These are phyloP conservation scores for Caenorhabditis sp. DNA, from an alignment of 2,888 invertebrate genomes.

Conservation along the genomic window DNA sequence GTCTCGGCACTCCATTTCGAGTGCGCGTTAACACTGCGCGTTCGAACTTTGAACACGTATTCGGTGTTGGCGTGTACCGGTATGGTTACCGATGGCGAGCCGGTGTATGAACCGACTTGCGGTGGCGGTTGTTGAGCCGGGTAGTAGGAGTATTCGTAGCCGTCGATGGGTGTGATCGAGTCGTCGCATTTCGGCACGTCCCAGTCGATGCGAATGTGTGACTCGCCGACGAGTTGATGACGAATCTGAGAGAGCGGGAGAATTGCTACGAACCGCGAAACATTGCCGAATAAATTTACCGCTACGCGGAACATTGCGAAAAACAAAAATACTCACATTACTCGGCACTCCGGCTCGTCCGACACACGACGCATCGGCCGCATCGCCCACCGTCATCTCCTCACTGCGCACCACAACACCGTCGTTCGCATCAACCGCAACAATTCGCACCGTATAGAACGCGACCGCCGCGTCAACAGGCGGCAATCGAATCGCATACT, in stretches of 20 bases:
- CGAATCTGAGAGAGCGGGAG: constrained; percentile 22
- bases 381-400: constrained; percentile 63
- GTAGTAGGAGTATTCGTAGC: constrained; percentile 68
- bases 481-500: constrained; percentile 52
- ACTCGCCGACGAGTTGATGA: constrained; percentile 34
- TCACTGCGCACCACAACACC: constrained; percentile 64
- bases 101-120: constrained; percentile 60
- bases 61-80: constrained; percentile 52
- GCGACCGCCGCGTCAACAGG: constrained; percentile 53
- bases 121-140: constrained; percentile 47
- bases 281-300: no score
- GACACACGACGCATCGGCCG: constrained; percentile 57
- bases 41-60: constrained; percentile 62
- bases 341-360: constrained; percentile 60
- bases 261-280: constrained; percentile 11
- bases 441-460: constrained; percentile 62
- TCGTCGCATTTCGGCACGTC: constrained; percentile 66
- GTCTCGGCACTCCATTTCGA: constrained; percentile 66
- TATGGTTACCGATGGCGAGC: constrained; percentile 53
- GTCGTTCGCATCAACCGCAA: constrained; percentile 48
- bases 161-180: constrained; percentile 62
- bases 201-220: constrained; percentile 43
- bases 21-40: constrained; percentile 67
- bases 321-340: no score
- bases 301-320: neutral